Evolutionary conservation across 2,113 vertebrate species (phyloP).

Genomic region (Cricetomys ansorgei): DNA sequence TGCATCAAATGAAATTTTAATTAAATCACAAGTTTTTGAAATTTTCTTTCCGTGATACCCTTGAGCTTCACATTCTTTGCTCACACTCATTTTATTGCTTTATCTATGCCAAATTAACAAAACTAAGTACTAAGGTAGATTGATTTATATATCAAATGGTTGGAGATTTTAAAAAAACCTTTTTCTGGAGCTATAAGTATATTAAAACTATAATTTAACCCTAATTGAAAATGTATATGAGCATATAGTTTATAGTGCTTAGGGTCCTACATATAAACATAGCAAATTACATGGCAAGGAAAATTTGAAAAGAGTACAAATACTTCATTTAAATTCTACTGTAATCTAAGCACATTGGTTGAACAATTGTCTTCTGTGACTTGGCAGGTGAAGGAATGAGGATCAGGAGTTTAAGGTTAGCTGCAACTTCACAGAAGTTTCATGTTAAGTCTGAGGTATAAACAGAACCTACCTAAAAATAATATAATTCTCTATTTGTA

Average conservation of each 20-base stretch:
- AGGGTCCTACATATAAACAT: background rate
- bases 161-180: background rate
- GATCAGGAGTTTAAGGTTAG: background rate
- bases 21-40: constrained; percentile 75
- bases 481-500: background rate
- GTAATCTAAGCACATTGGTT: background rate
- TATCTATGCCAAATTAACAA: background rate
- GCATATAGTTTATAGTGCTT: constrained; percentile 7
- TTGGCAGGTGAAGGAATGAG: background rate
- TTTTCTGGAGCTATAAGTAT: background rate
- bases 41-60: constrained; percentile 56
- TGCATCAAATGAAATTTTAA: constrained; percentile 79
- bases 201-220: constrained; percentile 18
- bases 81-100: constrained; percentile 50
- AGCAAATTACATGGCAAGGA: background rate
- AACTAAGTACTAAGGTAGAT: constrained; percentile 38
- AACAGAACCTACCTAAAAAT: background rate
- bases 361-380: rapidly evolving
- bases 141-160: constrained; percentile 28
- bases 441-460: background rate
- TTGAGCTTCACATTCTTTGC: constrained; percentile 49
- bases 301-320: background rate
- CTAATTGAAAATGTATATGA: constrained; percentile 47
- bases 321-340: background rate
- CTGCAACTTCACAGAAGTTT: background rate